Evolutionary conservation across 2,797 vertebrate species (phyloP).

Genomic region (Smutsia temminckii): DNA sequence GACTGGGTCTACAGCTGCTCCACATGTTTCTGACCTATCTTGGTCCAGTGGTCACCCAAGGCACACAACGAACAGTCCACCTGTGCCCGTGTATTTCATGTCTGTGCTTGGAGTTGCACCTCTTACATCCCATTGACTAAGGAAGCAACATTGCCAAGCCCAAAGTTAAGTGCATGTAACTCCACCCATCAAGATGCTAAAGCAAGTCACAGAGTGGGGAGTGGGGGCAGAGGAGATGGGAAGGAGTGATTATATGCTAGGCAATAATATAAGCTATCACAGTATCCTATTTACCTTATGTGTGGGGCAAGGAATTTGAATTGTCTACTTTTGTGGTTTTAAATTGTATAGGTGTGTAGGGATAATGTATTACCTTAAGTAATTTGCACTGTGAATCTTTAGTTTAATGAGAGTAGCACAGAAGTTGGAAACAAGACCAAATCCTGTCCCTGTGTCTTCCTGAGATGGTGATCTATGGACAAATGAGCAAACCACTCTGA

Average conservation of each 20-base stretch:
- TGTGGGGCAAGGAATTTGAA: background rate
- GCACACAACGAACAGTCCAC: background rate
- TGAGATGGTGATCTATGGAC: background rate
- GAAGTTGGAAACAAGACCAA: background rate
- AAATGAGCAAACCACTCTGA: background rate
- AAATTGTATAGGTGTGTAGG: background rate
- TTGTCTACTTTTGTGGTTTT: background rate
- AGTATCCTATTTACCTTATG: background rate
- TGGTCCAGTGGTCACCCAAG: background rate
- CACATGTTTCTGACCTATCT: background rate
- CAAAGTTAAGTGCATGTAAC: background rate
- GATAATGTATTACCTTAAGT: background rate
- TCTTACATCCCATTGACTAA: background rate
- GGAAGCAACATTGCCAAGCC: background rate
- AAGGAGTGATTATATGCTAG: background rate
- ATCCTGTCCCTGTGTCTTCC: background rate
- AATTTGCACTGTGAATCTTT: slow-evolving; percentile 24
- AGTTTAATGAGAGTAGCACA: background rate
- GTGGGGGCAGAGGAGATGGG: background rate
- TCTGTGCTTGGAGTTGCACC: background rate
- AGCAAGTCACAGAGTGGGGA: background rate
- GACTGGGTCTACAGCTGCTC: background rate
- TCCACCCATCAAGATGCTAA: background rate
- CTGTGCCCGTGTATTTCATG: background rate
- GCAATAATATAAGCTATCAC: background rate